Evolutionary conservation across 2,797 vertebrate species (phyloP).

Genomic region (Eulemur rubriventer): DNA sequence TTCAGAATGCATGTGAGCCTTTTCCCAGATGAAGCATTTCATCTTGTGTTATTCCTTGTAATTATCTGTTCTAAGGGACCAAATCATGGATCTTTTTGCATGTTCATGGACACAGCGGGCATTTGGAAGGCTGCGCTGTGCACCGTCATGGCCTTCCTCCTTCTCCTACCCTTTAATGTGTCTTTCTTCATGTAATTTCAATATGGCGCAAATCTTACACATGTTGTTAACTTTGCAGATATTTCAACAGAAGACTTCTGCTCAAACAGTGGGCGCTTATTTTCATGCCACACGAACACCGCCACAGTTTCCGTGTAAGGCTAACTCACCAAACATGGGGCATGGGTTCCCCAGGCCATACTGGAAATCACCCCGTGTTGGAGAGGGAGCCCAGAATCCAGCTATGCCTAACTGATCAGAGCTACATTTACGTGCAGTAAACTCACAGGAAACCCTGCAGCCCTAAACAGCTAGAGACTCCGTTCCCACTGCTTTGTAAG

Average conservation of each 20-base stretch:
- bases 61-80: not conserved
- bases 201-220: fast-evolving
- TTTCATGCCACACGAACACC: fast-evolving
- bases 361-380: fast-evolving
- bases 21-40: not conserved
- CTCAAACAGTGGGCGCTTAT: not conserved
- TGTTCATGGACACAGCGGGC: fast-evolving
- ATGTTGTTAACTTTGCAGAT: fast-evolving
- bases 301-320: too few species aligned
- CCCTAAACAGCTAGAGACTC: fast-evolving
- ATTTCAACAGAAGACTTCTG: fast-evolving
- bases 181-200: not conserved
- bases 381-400: not conserved
- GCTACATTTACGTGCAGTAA: not conserved
- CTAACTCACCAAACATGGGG: fast-evolving
- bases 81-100: not conserved
- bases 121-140: fast-evolving
- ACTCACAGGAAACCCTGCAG: fast-evolving
- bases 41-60: fast-evolving
- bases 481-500: fast-evolving
- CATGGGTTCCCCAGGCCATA: fast-evolving
- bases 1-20: fast-evolving
- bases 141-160: not conserved
- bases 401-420: fast-evolving
- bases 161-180: not conserved